These are phyloP conservation scores for Bombus cullumanus DNA, from an alignment of 1,140 invertebrate genomes.

Conservation along the genomic window DNA sequence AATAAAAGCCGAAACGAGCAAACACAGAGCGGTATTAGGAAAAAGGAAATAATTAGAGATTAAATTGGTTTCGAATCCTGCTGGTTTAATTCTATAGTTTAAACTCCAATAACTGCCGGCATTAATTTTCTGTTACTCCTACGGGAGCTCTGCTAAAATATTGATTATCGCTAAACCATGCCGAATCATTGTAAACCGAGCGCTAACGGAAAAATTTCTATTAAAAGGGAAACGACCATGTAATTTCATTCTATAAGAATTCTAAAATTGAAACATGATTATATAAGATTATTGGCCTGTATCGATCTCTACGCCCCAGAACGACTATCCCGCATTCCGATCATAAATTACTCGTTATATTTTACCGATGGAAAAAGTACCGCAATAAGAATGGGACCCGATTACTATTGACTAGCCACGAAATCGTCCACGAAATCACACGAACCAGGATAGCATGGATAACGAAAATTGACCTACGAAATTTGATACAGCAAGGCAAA, in stretches of 20 bases:
- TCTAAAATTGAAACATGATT: not conserved
- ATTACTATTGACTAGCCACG: not conserved
- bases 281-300: not conserved
- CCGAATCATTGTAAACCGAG: not conserved
- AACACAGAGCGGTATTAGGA: constrained; percentile 3
- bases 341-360: not conserved
- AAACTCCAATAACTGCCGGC: not conserved
- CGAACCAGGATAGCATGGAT: constrained; percentile 9
- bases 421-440: constrained; percentile 32
- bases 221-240: not conserved
- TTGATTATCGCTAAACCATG: not conserved
- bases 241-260: not conserved
- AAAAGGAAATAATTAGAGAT: constrained; percentile 33
- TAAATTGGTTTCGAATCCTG: constrained; percentile 31
- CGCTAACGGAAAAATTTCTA: not conserved
- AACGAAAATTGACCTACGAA: constrained; percentile 38
- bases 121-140: constrained; percentile 15
- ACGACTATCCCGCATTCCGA: not conserved
- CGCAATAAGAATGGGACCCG: not conserved
- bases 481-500: constrained; percentile 43
- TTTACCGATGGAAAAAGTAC: not conserved
- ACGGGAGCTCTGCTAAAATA: not conserved
- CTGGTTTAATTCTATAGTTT: constrained; percentile 3
- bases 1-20: not conserved
- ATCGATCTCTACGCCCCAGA: not conserved